Conservation (phyloP, 2,797 vertebrate genomes). For the Leucoraja ocellata region DNA sequence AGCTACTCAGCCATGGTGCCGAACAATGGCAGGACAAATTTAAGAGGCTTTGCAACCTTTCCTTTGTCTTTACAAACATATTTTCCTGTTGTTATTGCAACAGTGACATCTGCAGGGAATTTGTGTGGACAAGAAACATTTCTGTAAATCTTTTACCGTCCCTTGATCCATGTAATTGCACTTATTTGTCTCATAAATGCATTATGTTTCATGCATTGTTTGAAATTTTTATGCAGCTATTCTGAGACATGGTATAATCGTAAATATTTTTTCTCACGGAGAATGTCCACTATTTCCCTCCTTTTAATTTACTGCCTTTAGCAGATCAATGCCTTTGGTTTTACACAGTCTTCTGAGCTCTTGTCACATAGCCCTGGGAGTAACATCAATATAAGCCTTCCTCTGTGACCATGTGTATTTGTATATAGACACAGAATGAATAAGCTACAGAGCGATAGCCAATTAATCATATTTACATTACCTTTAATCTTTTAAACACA, state of each 20-base stretch:
- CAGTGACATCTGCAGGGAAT: conserved; percentile 26
- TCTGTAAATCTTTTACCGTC: background rate
- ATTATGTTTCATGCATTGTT: background rate
- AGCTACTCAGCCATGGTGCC: too few relatives aligned
- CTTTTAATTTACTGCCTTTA: too few relatives aligned
- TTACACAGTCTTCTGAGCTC: background rate
- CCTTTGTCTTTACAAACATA: background rate
- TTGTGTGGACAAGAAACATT: background rate
- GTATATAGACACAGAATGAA: background rate
- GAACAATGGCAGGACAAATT: too few relatives aligned
- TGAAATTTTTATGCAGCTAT: background rate
- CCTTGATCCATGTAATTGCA: background rate
- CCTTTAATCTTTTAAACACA: background rate
- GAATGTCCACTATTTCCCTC: background rate
- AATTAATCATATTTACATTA: background rate
- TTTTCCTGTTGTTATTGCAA: background rate
- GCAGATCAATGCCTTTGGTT: background rate
- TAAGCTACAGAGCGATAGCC: background rate
- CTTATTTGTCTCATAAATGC: background rate
- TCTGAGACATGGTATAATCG: background rate
- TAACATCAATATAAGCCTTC: background rate
- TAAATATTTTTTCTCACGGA: background rate
- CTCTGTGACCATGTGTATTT: background rate
- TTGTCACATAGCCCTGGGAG: background rate
- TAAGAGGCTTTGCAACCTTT: too few relatives aligned